Percentiles rank a stretch among this genome's conserved stretches.
Evolutionary conservation across 2,797 vertebrate species (phyloP).

Genomic region (Sebastes kiyomatsui): DNA sequence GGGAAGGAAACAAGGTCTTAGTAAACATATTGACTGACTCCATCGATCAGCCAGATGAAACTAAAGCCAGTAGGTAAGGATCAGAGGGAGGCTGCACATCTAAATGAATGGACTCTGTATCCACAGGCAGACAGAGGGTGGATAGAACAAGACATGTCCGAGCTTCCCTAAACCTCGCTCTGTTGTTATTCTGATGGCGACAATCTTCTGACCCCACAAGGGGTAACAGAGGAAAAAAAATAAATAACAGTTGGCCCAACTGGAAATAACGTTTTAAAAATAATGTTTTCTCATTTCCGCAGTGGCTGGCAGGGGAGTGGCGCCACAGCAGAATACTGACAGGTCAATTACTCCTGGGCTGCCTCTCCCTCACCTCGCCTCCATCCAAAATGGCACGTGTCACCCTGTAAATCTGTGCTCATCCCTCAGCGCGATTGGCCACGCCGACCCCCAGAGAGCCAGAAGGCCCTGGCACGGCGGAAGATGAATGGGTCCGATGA

Average conservation of each 20-base stretch:
- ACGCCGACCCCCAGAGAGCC: slow-evolving; percentile 79
- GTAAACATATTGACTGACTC: slow-evolving; percentile 73
- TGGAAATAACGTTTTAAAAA: slow-evolving; percentile 88
- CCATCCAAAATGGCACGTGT: slow-evolving; percentile 82
- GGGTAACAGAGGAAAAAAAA: slow-evolving; percentile 66
- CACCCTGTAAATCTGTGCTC: slow-evolving; percentile 85
- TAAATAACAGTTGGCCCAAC: slow-evolving; percentile 71
- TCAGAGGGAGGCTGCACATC: slow-evolving; percentile 32
- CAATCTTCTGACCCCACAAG: slow-evolving; percentile 67
- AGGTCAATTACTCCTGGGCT: slow-evolving; percentile 91
- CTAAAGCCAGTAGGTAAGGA: slow-evolving; percentile 65
- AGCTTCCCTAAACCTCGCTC: slow-evolving; percentile 68
- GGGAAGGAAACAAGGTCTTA: slow-evolving; percentile 61
- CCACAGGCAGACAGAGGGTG: slow-evolving; percentile 29
- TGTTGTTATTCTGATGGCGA: slow-evolving; percentile 66
- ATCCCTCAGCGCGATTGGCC: slow-evolving; percentile 81
- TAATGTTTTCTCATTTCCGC: slow-evolving; percentile 88
- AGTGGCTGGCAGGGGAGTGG: slow-evolving; percentile 78
- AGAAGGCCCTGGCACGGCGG: slow-evolving; percentile 80
- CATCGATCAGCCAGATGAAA: slow-evolving; percentile 69
- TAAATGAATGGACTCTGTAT: slow-evolving; percentile 40
- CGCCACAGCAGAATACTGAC: slow-evolving; percentile 86
- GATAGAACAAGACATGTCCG: slow-evolving; percentile 47
- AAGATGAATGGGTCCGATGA: slow-evolving; percentile 84
- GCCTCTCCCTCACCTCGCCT: slow-evolving; percentile 74